Conservation (phyloP, 2,888 invertebrate species). For the Penaeus monodon region DNA sequence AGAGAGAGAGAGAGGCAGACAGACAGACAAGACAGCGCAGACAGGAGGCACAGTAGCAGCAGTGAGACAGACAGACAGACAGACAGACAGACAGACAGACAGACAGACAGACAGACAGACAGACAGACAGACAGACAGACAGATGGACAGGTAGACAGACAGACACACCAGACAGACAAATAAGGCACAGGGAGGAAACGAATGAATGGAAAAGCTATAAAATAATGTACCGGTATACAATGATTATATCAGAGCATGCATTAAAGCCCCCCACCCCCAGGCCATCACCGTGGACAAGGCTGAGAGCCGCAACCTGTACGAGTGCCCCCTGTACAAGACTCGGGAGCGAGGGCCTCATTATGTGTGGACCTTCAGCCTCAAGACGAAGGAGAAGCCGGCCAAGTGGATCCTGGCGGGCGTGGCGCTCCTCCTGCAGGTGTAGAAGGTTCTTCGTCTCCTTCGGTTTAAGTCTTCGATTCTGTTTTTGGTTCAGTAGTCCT, state of each 20-base stretch:
- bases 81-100: too few relatives aligned
- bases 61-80: not conserved
- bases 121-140: too few relatives aligned
- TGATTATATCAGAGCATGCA: too few relatives aligned
- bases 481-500: too few relatives aligned
- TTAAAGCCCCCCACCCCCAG: slow-evolving; percentile 69
- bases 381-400: slow-evolving; percentile 93
- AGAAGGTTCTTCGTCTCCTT: slow-evolving; percentile 68
- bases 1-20: not conserved
- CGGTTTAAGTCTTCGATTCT: not conserved
- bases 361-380: slow-evolving; percentile 97
- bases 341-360: slow-evolving; percentile 92
- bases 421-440: slow-evolving; percentile 88
- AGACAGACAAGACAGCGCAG: not conserved
- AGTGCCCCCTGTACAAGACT: slow-evolving; percentile 87
- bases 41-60: not conserved
- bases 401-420: slow-evolving; percentile 97
- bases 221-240: too few relatives aligned
- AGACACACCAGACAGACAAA: too few relatives aligned
- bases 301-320: slow-evolving; percentile 92
- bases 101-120: too few relatives aligned
- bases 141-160: too few relatives aligned
- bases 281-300: slow-evolving; percentile 95
- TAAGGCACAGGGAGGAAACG: too few relatives aligned
- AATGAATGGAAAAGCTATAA: too few relatives aligned